A percentile compares a stretch with the other conserved stretches of the same genome.
Evolutionary conservation across 2,888 invertebrate genomes (phyloP).

Genomic region (Podotricha telesiphe): DNA sequence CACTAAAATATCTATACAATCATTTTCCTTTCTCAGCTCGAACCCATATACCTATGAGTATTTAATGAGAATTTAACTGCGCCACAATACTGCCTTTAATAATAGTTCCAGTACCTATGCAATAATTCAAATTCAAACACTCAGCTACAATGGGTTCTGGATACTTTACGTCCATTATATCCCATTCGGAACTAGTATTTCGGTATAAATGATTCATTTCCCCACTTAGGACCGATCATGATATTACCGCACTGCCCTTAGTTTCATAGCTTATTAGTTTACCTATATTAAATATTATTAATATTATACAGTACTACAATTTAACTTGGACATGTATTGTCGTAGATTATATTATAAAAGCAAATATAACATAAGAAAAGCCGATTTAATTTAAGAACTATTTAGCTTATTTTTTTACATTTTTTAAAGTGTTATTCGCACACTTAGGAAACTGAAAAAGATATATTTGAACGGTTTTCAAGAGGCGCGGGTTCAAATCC

Average conservation of each 20-base stretch:
- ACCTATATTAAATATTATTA: slow-evolving; percentile 11
- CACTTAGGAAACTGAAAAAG: too few relatives aligned
- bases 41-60: too few relatives aligned
- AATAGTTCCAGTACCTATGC: slow-evolving; percentile 4
- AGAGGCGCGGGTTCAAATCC: too few relatives aligned
- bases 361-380: too few relatives aligned
- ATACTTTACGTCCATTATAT: slow-evolving; percentile 34
- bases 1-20: too few relatives aligned
- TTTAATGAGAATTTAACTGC: too few relatives aligned
- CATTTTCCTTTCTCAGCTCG: too few relatives aligned
- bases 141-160: slow-evolving; percentile 18
- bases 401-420: too few relatives aligned
- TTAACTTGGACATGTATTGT: background rate
- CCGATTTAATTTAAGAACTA: too few relatives aligned
- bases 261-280: slow-evolving; percentile 10
- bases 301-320: background rate
- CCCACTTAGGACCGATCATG: slow-evolving; percentile 33
- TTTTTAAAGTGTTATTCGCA: too few relatives aligned
- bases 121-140: slow-evolving; percentile 35
- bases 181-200: slow-evolving; percentile 30
- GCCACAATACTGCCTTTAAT: background rate
- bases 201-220: slow-evolving; percentile 37
- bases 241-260: slow-evolving; percentile 13
- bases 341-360: background rate
- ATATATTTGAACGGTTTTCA: too few relatives aligned